phyloP scores from a whole-genome alignment of 1,140 invertebrate genomes.

The Ips typographus region DNA sequence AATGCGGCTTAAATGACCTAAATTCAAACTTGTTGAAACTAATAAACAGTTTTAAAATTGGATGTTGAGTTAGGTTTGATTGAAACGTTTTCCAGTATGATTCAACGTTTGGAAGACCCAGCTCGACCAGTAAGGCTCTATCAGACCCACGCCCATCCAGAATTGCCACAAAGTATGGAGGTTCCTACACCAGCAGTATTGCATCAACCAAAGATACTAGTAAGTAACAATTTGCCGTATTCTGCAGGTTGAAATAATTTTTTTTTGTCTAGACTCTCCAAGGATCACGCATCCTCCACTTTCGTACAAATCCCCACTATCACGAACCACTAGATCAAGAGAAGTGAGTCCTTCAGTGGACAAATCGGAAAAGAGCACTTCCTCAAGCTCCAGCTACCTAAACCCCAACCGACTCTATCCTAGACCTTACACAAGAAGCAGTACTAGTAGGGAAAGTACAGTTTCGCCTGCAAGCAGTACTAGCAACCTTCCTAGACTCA shows the following conservation, averaged over 20 bases:
- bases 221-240: not conserved
- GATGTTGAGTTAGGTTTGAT: not conserved
- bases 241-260: not conserved
- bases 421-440: conserved; percentile 41
- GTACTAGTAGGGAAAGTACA: conserved; percentile 45
- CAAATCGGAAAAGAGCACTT: conserved; percentile 41
- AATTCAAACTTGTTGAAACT: not conserved
- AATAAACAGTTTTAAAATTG: not conserved
- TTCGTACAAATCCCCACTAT: conserved; percentile 43
- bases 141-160: conserved; percentile 39
- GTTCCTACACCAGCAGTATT: conserved; percentile 34
- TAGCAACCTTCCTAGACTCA: conserved; percentile 47
- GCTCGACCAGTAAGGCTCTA: conserved; percentile 27
- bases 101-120: conserved; percentile 34
- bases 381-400: conserved; percentile 39
- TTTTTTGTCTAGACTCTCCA: conserved; percentile 30
- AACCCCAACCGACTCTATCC: conserved; percentile 47
- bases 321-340: conserved; percentile 43
- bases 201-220: conserved; percentile 3
- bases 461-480: conserved; percentile 39
- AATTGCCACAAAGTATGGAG: conserved; percentile 40
- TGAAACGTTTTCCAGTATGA: conserved; percentile 42
- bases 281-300: conserved; percentile 46
- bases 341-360: conserved; percentile 49
- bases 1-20: not conserved